Base-by-base conservation (phyloP, 2,797 vertebrate species). In the Pantherophis vulpinus region DNA sequence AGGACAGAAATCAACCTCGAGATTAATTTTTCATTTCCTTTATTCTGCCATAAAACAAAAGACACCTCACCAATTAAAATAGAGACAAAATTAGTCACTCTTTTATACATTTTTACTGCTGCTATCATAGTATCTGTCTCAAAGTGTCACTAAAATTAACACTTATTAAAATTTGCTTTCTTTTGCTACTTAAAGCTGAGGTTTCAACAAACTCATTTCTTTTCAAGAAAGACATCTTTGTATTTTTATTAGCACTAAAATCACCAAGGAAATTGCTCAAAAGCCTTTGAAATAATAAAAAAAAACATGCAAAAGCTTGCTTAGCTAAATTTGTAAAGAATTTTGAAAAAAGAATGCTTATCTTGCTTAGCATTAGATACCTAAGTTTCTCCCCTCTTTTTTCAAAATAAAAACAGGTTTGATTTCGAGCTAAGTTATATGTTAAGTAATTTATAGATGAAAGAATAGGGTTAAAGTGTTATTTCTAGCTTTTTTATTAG, bases 1-100 rank as follows among this genome's bases (percentile, higher is more conserved):
- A 51, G 51, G 55, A 94, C 91, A 96, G 94, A 92, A 97, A 96
- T 96, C 91, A 74, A 92, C 95, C 95, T 97, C 95, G 87, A 93
- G 94, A 96, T 97, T 96, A 96, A 95, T 97, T 96, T 97, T 97
- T 97, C 86, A 94, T 93, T 93, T 97, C 94, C 83, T 93, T 79
- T 93, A 88, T 96, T 86, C 95, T 97, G 93, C 90, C 94, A 96
- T 16, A 47, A 47, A 83, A 83, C 74, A 83, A 83, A 51, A 83
- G 42, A 47, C 42, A 83, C 54, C 25, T 54, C 54, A 56, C 56
- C 92, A 96, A 96, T 96, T 94, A 93, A 95, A 97, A 97, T 95
- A 89, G 95, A 96, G 88, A 94, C 92, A 95, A 96, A 93, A 92
- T 94, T 86, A 92, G 95, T 96, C 96, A 87, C 90, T 97, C 89